phyloP scores from a whole-genome alignment of 2,797 vertebrate species.

The Margarornis squamiger region DNA sequence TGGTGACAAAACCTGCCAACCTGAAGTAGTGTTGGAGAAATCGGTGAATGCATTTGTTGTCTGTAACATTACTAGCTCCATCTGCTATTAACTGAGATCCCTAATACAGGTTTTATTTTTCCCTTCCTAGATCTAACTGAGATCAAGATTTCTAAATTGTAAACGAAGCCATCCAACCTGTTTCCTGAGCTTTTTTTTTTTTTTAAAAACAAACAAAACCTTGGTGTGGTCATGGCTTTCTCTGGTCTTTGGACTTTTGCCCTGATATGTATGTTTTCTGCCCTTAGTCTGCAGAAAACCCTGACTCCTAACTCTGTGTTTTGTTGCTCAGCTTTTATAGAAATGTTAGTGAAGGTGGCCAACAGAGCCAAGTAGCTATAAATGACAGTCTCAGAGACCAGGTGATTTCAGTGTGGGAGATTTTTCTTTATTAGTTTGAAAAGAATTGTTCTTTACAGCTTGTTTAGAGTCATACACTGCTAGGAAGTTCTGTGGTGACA shows the following conservation, averaged over 20 bases:
- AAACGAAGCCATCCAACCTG: not conserved
- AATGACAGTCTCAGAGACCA: not conserved
- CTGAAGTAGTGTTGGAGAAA: not conserved
- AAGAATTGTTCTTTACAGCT: not conserved
- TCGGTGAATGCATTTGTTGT: not conserved
- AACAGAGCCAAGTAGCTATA: not conserved
- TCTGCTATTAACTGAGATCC: not conserved
- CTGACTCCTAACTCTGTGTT: not conserved
- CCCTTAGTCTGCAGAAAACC: not conserved
- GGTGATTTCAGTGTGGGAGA: not conserved
- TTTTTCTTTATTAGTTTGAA: not conserved
- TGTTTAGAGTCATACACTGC: not conserved
- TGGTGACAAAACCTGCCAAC: not conserved
- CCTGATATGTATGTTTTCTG: not conserved
- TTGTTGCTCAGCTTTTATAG: not conserved
- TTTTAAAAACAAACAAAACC: not conserved
- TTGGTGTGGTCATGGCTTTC: not conserved
- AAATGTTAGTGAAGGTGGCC: not conserved
- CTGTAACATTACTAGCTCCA: not conserved
- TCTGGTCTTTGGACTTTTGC: not conserved
- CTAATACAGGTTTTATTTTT: not conserved
- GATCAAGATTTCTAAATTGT: not conserved
- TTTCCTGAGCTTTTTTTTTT: not conserved
- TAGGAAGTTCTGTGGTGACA: not conserved
- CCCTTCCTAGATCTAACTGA: not conserved